Conservation (phyloP, 2,888 invertebrate species). For the Troides aeacus region DNA sequence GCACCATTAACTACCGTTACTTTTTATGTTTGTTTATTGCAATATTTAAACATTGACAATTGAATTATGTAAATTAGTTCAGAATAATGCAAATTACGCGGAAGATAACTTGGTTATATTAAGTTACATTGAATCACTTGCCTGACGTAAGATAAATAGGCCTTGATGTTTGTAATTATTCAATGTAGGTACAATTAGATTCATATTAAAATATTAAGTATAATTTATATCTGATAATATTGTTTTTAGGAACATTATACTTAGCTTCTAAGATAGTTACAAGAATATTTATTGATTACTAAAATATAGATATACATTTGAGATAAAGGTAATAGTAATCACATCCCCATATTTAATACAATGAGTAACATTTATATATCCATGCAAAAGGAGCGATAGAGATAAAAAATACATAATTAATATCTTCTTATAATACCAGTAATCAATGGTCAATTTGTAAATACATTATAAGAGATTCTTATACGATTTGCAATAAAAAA, state of each 20-base stretch:
- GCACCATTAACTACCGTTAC: constrained; percentile 4
- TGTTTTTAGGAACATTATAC: background rate
- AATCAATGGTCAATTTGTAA: too few relatives aligned
- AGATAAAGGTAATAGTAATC: too few relatives aligned
- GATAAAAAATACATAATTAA: too few relatives aligned
- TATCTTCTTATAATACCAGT: too few relatives aligned
- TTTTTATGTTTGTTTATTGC: constrained; percentile 8
- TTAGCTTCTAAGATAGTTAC: background rate
- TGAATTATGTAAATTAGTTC: constrained; percentile 26
- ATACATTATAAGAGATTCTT: too few relatives aligned
- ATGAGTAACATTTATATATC: too few relatives aligned
- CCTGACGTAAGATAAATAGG: constrained; percentile 13
- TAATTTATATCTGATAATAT: background rate
- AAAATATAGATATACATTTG: too few relatives aligned
- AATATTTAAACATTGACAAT: constrained; percentile 12
- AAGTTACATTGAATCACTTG: constrained; percentile 11
- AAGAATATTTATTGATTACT: too few relatives aligned
- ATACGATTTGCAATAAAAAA: too few relatives aligned
- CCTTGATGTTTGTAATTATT: constrained; percentile 25
- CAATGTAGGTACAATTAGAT: background rate
- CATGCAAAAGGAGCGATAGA: too few relatives aligned
- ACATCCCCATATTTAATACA: too few relatives aligned
- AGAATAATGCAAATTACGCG: constrained; percentile 26
- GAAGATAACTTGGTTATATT: constrained; percentile 17
- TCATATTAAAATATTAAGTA: background rate